These are phyloP conservation scores for Amaurobius ferox DNA, from an alignment of 2,888 invertebrate species.

Conservation along the genomic window DNA sequence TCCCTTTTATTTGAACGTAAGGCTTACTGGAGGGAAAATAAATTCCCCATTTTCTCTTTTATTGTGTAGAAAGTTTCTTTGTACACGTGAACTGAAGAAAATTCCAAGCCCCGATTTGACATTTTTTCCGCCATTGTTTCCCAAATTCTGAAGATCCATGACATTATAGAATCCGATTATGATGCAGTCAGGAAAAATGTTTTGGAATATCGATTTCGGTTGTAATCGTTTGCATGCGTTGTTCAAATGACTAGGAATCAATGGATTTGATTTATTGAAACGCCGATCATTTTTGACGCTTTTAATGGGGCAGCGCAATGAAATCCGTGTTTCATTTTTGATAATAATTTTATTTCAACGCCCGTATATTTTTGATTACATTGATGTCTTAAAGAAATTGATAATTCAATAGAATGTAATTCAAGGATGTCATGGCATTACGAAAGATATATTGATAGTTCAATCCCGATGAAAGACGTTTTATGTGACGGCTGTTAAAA, in stretches of 20 bases:
- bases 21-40: neutral
- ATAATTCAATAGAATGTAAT: too few species aligned
- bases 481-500: too few species aligned
- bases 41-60: neutral
- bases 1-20: neutral
- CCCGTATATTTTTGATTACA: too few species aligned
- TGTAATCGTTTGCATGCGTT: slow-evolving; percentile 44
- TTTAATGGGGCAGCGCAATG: neutral
- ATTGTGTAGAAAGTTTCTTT: neutral
- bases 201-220: neutral
- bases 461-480: too few species aligned
- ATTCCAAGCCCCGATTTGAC: neutral
- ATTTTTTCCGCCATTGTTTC: neutral
- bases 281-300: slow-evolving; percentile 52
- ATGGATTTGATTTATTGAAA: slow-evolving; percentile 60
- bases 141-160: neutral
- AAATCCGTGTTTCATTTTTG: neutral
- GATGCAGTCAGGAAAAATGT: neutral
- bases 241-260: slow-evolving; percentile 43
- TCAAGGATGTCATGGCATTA: too few species aligned
- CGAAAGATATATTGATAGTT: too few species aligned
- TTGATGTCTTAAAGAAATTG: too few species aligned
- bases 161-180: neutral
- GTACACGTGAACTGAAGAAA: neutral
- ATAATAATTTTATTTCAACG: neutral